Base-by-base conservation (phyloP, 2,113 vertebrate species). In the Pelecanus crispus region DNA sequence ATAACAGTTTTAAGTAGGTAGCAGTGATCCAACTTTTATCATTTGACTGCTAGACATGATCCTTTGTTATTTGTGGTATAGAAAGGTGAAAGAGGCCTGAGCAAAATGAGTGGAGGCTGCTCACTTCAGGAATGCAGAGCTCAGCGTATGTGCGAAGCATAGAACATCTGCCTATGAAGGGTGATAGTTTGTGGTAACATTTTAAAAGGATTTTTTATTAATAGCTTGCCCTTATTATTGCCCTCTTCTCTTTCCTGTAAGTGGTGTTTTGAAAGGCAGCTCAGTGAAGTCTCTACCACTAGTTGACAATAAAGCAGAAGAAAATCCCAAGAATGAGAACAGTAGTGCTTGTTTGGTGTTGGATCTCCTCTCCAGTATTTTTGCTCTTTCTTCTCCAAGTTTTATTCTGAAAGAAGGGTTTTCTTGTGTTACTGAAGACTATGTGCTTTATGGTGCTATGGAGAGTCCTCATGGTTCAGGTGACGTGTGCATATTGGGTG, bases 1-100 rank as follows among this genome's bases (percentile, higher is more conserved):
- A 44, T 96, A 96, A 95, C 92, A 96, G 42, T 97, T 97, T 97
- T 93, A 97, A 95, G 90, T 86, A 92, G 86, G 92, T 95, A 97
- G 44, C 87, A 96, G 68, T 91, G 88, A 96, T 96, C 75, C 87
- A 92, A 36, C 92, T 97, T 66, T 25, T 77, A 29, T 61, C 16
- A 5, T 52, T 81, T 72, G 73, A 32, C 49, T 92, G 62, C 34
- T 28, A 56, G 56, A 44, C 24, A 9, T 0, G 1, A 38, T 88
- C 25, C 26, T 38, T 86, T 81, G 31, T 86, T 92, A 22, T 56
- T 59, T 75, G 63, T 91, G 34, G 17, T 73, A 31, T 2, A 85
- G 62, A 72, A 56, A 56, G 36, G 59, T 53, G 29, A 71, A 67
- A 68, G 67, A 70, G 38, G 20, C 38, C 62, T 86, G 22, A 83